Conservation (phyloP, 1,140 invertebrate species). For the Riptortus pedestris region DNA sequence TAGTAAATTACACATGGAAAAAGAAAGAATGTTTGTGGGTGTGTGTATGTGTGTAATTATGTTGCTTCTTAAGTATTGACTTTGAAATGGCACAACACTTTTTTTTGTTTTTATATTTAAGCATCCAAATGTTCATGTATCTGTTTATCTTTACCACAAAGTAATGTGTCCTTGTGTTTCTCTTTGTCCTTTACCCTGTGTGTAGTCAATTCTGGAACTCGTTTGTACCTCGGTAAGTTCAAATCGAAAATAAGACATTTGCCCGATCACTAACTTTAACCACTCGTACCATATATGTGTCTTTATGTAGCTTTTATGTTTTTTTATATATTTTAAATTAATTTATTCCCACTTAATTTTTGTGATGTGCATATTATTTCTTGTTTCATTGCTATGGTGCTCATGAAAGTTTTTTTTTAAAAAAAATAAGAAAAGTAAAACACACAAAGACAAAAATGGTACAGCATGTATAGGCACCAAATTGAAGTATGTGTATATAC, state of each 20-base stretch:
- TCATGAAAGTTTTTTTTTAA: slow-evolving; percentile 23
- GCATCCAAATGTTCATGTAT: slow-evolving; percentile 27
- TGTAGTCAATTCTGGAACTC: slow-evolving; percentile 92
- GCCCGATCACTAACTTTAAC: slow-evolving; percentile 27
- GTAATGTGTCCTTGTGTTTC: slow-evolving; percentile 33
- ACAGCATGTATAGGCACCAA: neutral
- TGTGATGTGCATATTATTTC: slow-evolving; percentile 20
- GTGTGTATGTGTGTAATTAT: neutral
- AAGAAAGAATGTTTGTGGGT: too few species aligned
- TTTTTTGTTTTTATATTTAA: slow-evolving; percentile 17
- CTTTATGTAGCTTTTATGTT: slow-evolving; percentile 28
- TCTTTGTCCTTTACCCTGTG: slow-evolving; percentile 39
- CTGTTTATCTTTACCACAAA: slow-evolving; percentile 30
- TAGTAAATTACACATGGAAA: too few species aligned
- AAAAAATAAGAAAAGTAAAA: neutral
- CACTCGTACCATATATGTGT: slow-evolving; percentile 23
- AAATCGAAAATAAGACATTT: slow-evolving; percentile 27
- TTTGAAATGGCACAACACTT: neutral
- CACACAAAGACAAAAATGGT: neutral
- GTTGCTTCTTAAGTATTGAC: neutral
- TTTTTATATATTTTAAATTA: slow-evolving; percentile 18
- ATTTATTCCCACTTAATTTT: slow-evolving; percentile 21
- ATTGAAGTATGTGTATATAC: too few species aligned
- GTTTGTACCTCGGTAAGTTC: slow-evolving; percentile 93
- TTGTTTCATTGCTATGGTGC: slow-evolving; percentile 17